phyloP scores from a whole-genome alignment of 2,888 invertebrate genomes.

The Cosmia trapezina region DNA sequence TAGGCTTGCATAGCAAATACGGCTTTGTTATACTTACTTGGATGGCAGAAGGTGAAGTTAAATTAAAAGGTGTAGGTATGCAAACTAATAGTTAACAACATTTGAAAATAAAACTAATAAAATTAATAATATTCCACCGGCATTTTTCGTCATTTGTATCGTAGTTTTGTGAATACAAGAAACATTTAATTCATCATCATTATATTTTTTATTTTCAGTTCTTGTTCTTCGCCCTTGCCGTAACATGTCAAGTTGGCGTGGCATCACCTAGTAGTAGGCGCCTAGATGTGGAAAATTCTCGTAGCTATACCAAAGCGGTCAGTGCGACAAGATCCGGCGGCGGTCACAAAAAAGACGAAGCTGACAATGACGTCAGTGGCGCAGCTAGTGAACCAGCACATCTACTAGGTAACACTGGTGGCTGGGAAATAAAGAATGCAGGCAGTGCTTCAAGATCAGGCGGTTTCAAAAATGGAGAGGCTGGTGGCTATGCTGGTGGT shows the following conservation, averaged over 20 bases:
- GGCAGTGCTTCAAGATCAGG: conserved; percentile 9
- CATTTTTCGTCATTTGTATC: neutral
- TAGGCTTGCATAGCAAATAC: neutral
- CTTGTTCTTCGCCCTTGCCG: conserved; percentile 25
- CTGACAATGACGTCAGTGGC: neutral
- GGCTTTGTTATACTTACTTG: neutral
- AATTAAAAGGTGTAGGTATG: neutral
- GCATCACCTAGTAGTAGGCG: neutral
- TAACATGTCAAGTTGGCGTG: conserved; percentile 13
- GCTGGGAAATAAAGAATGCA: neutral
- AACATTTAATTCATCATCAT: neutral
- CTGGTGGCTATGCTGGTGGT: conserved; percentile 4
- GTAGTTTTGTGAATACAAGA: neutral
- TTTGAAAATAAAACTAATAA: neutral
- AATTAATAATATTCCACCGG: neutral
- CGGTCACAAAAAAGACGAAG: neutral
- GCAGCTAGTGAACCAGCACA: neutral
- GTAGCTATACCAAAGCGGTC: neutral
- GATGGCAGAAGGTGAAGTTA: neutral
- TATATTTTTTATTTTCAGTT: conserved; percentile 37
- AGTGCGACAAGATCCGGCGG: neutral
- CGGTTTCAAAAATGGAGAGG: conserved; percentile 3
- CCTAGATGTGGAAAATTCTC: neutral
- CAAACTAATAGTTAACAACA: neutral
- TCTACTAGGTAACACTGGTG: neutral